phyloP scores from a whole-genome alignment of 2,797 vertebrate species.

The Phyllotis vaccarum region DNA sequence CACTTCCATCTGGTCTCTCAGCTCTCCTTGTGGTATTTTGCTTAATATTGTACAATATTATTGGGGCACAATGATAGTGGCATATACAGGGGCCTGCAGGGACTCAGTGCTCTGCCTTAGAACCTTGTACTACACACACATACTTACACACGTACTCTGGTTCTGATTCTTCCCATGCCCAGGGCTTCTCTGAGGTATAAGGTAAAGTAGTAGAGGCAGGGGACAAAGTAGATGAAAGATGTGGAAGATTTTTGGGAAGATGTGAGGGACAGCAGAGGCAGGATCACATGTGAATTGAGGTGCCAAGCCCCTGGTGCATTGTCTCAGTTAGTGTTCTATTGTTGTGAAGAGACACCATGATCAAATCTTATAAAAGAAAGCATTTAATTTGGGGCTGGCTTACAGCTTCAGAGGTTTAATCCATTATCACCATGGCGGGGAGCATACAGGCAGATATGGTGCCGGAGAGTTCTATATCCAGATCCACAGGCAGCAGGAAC shows the following conservation, averaged over 20 bases:
- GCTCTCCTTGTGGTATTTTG: not conserved
- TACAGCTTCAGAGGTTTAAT: not conserved
- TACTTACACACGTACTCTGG: not conserved
- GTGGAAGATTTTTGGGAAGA: constrained; percentile 6
- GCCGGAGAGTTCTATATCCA: not conserved
- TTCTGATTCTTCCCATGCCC: not conserved
- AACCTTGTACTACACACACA: not conserved
- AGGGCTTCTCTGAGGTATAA: not conserved
- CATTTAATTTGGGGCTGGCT: not conserved
- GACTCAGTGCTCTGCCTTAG: not conserved
- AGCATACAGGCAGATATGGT: not conserved
- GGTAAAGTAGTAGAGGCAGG: not conserved
- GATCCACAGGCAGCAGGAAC: not conserved
- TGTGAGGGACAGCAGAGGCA: not conserved
- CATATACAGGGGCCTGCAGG: not conserved
- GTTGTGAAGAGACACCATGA: not conserved
- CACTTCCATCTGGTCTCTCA: constrained; percentile 22
- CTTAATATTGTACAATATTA: not conserved
- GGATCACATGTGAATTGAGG: not conserved
- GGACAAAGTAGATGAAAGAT: not conserved
- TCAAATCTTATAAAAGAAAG: not conserved
- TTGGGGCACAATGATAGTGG: not conserved
- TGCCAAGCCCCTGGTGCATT: not conserved
- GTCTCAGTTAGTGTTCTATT: not conserved
- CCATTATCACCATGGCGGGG: not conserved